These are phyloP conservation scores for Prochilodus magdalenae DNA, from an alignment of 2,113 vertebrate species.

Conservation along the genomic window DNA sequence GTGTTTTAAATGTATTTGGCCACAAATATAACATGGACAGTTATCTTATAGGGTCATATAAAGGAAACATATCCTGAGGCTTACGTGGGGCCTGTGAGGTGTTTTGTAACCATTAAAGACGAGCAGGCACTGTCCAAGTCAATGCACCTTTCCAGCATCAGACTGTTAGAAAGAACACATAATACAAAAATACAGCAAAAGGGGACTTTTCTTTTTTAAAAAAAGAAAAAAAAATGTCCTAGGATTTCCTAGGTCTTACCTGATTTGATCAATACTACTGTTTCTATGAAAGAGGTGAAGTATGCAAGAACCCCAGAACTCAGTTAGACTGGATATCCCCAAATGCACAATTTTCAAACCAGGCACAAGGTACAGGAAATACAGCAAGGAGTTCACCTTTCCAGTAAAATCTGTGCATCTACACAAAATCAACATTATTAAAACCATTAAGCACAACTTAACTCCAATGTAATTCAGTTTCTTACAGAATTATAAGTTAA, in stretches of 20 bases:
- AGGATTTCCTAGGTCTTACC: no score
- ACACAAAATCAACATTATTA: no score
- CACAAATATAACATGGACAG: not conserved
- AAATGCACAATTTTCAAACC: slow-evolving; percentile 2
- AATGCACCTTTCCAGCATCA: not conserved
- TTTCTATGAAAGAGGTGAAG: slow-evolving; percentile 5
- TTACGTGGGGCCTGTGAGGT: slow-evolving; percentile 26
- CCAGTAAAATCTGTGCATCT: not conserved
- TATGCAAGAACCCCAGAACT: slow-evolving; percentile 1
- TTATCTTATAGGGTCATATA: not conserved
- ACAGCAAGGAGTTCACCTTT: not conserved
- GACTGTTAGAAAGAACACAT: slow-evolving; percentile 5
- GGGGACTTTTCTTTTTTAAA: not conserved
- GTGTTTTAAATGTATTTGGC: not conserved
- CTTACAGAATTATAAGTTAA: no score
- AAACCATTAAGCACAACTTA: no score
- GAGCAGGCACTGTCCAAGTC: slow-evolving; percentile 7
- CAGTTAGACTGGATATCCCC: not conserved
- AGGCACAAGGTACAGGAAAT: not conserved
- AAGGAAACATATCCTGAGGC: not conserved
- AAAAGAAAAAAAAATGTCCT: no score
- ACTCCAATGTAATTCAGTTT: no score
- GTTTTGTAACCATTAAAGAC: slow-evolving; percentile 6
- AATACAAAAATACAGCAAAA: not conserved
- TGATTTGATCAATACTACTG: not conserved